Evolutionary conservation across 2,113 vertebrate genomes (phyloP).

Genomic region (Panthera tigris): DNA sequence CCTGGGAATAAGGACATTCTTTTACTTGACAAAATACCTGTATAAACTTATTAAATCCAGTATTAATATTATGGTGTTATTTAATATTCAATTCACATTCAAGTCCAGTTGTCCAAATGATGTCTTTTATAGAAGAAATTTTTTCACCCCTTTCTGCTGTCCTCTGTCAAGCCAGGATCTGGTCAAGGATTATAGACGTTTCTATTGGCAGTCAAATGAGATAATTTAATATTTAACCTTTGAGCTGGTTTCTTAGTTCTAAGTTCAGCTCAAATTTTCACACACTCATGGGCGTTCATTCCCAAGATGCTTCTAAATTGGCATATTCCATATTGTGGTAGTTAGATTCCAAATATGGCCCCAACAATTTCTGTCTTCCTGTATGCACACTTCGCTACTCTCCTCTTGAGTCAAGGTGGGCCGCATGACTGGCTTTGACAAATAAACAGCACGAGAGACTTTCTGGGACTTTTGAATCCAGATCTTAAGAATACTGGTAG

Average conservation of each 20-base stretch:
- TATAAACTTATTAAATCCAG: background rate
- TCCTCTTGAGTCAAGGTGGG: background rate
- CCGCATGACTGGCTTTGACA: background rate
- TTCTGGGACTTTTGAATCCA: background rate
- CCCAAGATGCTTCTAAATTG: background rate
- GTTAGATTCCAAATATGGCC: background rate
- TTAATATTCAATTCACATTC: background rate
- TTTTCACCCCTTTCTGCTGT: too few relatives aligned
- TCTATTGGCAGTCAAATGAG: background rate
- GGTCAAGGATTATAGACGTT: background rate
- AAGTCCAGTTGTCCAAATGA: background rate
- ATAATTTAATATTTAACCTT: background rate
- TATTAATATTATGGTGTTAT: background rate
- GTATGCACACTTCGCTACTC: background rate
- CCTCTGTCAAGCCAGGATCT: background rate
- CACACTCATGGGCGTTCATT: background rate
- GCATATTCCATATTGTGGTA: too few relatives aligned
- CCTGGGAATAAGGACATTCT: background rate
- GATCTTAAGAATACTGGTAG: background rate
- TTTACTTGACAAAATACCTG: background rate
- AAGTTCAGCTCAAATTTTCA: background rate
- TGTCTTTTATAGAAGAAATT: background rate
- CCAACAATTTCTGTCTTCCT: background rate
- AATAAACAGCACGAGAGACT: background rate
- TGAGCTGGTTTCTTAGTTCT: background rate